A percentile compares a stretch with the other conserved stretches of the same genome.
Evolutionary conservation across 2,113 vertebrate genomes (phyloP).

Genomic region (Rhinoderma darwinii): DNA sequence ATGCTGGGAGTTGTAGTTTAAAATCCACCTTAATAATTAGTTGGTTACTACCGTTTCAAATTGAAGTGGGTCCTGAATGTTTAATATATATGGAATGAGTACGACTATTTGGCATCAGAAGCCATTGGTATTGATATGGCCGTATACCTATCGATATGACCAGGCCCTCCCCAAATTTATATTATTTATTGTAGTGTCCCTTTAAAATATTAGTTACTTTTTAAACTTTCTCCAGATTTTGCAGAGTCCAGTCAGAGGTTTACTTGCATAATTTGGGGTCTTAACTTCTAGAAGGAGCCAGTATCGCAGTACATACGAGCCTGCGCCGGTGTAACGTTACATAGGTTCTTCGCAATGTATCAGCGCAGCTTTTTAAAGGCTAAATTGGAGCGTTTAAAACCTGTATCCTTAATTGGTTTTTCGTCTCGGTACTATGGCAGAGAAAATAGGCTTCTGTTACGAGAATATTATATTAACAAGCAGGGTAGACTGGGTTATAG

Average conservation of each 20-base stretch:
- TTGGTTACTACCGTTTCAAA: too few relatives aligned
- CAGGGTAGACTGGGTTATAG: constrained; percentile 7
- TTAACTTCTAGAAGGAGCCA: not conserved
- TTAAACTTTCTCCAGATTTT: too few relatives aligned
- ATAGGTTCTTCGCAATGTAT: not conserved
- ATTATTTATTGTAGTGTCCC: too few relatives aligned
- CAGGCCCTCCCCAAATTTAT: too few relatives aligned
- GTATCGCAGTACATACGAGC: not conserved
- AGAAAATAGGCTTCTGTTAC: constrained; percentile 26
- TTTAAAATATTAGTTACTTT: too few relatives aligned
- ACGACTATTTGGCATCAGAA: too few relatives aligned
- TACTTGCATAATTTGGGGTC: too few relatives aligned
- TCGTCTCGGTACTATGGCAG: not conserved
- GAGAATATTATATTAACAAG: constrained; percentile 37
- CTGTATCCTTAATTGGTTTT: constrained; percentile 47
- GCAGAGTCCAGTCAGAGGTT: too few relatives aligned
- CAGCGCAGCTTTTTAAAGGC: constrained; percentile 21
- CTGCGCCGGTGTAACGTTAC: not conserved
- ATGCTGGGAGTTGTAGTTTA: not conserved
- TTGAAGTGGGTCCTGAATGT: too few relatives aligned
- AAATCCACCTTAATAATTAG: not conserved
- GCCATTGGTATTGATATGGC: too few relatives aligned
- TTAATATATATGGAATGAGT: too few relatives aligned
- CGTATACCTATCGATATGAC: too few relatives aligned
- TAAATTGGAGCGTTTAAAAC: constrained; percentile 19